These are phyloP conservation scores for Enteromius viviparus DNA, from an alignment of 2,797 vertebrate genomes.

Conservation along the genomic window DNA sequence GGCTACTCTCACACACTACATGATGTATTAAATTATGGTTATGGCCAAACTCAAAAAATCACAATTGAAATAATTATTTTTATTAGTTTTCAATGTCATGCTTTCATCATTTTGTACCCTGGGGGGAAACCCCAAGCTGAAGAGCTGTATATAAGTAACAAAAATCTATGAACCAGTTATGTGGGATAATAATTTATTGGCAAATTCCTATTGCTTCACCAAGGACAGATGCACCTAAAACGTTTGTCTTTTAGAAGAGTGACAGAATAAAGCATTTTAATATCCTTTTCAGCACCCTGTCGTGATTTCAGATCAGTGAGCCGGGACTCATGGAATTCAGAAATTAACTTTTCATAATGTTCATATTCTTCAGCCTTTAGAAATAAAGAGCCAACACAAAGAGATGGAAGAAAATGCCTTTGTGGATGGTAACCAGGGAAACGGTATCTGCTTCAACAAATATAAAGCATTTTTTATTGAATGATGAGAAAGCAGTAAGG, in stretches of 20 bases:
- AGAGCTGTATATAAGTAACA: neutral
- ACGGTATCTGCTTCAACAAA: conserved; percentile 19
- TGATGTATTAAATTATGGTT: neutral
- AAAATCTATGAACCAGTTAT: neutral
- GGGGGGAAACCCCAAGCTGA: too few species aligned
- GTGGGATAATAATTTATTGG: neutral
- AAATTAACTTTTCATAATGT: conserved; percentile 13
- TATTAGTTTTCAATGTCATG: neutral
- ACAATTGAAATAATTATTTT: neutral
- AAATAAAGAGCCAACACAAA: conserved; percentile 22
- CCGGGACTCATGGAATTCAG: neutral
- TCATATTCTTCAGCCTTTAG: conserved; percentile 29
- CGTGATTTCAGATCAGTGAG: conserved; percentile 30
- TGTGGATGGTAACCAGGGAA: conserved; percentile 49
- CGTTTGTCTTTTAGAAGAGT: neutral
- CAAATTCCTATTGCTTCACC: neutral
- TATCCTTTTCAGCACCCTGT: conserved; percentile 23
- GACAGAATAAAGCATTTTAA: neutral
- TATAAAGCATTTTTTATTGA: conserved; percentile 51
- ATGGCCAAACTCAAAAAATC: neutral
- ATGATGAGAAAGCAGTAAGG: conserved; percentile 20
- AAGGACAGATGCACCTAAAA: conserved; percentile 12
- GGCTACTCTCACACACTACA: neutral
- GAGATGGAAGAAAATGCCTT: conserved; percentile 4
- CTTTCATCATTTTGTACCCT: neutral